A percentile compares a stretch with the other conserved stretches of the same genome.
Conservation (phyloP, 30 jellyfish, hydroid and myxozoan species). For the Aurelia sp. region DNA sequence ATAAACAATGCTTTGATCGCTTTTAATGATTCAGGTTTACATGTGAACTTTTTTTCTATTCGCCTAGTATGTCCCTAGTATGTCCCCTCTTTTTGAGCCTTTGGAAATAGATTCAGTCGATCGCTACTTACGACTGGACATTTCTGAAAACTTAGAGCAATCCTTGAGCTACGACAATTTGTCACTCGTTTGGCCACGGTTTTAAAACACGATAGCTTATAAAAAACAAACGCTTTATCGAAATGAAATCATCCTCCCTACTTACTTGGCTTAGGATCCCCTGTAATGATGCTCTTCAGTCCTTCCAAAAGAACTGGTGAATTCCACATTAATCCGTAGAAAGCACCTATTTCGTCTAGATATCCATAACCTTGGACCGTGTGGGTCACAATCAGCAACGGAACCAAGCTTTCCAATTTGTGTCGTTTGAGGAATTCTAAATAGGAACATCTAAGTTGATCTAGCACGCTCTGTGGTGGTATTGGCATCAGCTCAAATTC, state of each 20-base stretch:
- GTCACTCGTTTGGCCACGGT: no score
- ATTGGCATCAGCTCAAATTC: constrained; percentile 80
- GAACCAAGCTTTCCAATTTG: constrained; percentile 47
- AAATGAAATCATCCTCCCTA: not conserved
- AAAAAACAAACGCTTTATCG: no score
- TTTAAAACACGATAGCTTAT: no score
- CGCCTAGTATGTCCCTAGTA: no score
- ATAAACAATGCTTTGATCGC: no score
- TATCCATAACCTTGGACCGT: constrained; percentile 84
- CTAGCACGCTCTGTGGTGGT: constrained; percentile 41
- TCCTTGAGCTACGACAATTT: no score
- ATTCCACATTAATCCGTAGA: constrained; percentile 80
- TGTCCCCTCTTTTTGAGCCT: no score
- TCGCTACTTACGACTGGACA: no score
- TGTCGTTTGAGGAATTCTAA: constrained; percentile 56
- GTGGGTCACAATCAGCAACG: constrained; percentile 62
- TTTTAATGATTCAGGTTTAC: no score
- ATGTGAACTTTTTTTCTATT: no score
- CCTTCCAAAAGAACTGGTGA: constrained; percentile 69
- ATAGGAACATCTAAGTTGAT: constrained; percentile 41
- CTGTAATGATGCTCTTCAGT: not conserved
- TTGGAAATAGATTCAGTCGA: no score
- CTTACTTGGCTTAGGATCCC: constrained; percentile 54
- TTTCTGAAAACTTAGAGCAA: no score
- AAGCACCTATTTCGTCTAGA: constrained; percentile 64